Evolutionary conservation across 2,888 invertebrate species (phyloP).

Genomic region (Rambutsinella grinnellia): DNA sequence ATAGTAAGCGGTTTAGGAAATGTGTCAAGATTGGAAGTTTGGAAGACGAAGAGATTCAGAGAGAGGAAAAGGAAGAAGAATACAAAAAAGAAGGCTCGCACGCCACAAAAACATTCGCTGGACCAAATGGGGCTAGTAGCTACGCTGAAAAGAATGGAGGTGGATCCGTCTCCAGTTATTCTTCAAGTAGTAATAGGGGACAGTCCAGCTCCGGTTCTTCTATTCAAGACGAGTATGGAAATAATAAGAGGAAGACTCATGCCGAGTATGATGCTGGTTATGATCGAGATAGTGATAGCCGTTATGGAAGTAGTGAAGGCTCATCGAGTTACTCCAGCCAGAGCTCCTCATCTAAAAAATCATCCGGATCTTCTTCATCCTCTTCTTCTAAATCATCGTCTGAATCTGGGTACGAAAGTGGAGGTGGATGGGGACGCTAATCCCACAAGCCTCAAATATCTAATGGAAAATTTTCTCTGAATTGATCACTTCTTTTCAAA

Average conservation of each 20-base stretch:
- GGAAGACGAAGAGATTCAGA: conserved; percentile 33
- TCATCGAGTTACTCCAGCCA: neutral
- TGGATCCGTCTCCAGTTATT: conserved; percentile 36
- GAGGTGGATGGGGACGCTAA: neutral
- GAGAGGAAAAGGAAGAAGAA: conserved; percentile 23
- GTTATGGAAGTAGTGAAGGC: neutral
- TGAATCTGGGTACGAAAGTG: neutral
- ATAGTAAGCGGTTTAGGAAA: conserved; percentile 33
- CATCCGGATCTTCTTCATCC: neutral
- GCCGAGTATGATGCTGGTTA: neutral
- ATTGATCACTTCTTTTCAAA: too few relatives aligned
- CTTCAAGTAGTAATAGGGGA: conserved; percentile 16
- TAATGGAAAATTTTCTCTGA: too few relatives aligned
- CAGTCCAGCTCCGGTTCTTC: conserved; percentile 19
- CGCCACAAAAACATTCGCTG: conserved; percentile 18
- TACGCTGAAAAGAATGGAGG: conserved; percentile 15
- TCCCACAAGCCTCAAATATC: too few relatives aligned
- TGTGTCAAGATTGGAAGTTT: conserved; percentile 26
- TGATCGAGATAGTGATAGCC: neutral
- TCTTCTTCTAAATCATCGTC: neutral
- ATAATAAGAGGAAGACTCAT: conserved; percentile 18
- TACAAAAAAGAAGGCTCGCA: neutral
- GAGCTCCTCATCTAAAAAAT: neutral
- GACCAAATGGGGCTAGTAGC: conserved; percentile 33
- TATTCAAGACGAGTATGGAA: conserved; percentile 4